A percentile compares a stretch with the other conserved stretches of the same genome.
Conservation (phyloP, 2,888 invertebrate species). For the Xestia xanthographa region DNA sequence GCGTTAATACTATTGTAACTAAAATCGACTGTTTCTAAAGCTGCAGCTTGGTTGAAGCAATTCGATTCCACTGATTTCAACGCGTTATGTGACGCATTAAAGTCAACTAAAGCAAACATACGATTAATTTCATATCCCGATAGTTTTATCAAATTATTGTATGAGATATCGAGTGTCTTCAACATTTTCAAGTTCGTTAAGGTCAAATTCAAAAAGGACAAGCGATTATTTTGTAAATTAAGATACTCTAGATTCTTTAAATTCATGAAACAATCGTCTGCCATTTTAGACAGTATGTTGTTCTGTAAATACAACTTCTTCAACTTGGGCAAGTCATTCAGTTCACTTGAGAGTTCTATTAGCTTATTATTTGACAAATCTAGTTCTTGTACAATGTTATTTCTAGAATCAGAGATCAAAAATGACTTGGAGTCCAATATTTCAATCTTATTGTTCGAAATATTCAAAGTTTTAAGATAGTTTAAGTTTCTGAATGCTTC, state of each 20-base stretch:
- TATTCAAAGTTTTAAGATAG: slow-evolving; percentile 72
- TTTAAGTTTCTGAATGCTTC: slow-evolving; percentile 75
- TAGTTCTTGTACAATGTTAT: slow-evolving; percentile 67
- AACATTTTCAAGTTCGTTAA: slow-evolving; percentile 77
- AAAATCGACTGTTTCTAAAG: slow-evolving; percentile 77
- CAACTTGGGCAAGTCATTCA: slow-evolving; percentile 72
- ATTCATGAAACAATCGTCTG: slow-evolving; percentile 74
- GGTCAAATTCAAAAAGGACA: slow-evolving; percentile 76
- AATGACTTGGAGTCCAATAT: slow-evolving; percentile 72
- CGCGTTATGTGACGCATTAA: slow-evolving; percentile 81
- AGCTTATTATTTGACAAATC: slow-evolving; percentile 81
- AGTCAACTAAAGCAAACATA: slow-evolving; percentile 70
- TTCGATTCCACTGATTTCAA: slow-evolving; percentile 78
- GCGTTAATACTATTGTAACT: slow-evolving; percentile 79
- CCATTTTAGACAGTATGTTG: slow-evolving; percentile 74
- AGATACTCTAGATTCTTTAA: slow-evolving; percentile 72
- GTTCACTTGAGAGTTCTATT: slow-evolving; percentile 68
- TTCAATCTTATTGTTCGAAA: slow-evolving; percentile 79
- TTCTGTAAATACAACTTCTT: slow-evolving; percentile 75
- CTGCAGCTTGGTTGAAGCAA: slow-evolving; percentile 78
- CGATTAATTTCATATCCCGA: slow-evolving; percentile 78
- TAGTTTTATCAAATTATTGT: slow-evolving; percentile 75
- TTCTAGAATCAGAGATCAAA: slow-evolving; percentile 64
- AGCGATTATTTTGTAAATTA: slow-evolving; percentile 75
- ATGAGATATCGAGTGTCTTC: slow-evolving; percentile 75